phyloP scores from a whole-genome alignment of 2,797 vertebrate genomes.

The Gastrophryne carolinensis region DNA sequence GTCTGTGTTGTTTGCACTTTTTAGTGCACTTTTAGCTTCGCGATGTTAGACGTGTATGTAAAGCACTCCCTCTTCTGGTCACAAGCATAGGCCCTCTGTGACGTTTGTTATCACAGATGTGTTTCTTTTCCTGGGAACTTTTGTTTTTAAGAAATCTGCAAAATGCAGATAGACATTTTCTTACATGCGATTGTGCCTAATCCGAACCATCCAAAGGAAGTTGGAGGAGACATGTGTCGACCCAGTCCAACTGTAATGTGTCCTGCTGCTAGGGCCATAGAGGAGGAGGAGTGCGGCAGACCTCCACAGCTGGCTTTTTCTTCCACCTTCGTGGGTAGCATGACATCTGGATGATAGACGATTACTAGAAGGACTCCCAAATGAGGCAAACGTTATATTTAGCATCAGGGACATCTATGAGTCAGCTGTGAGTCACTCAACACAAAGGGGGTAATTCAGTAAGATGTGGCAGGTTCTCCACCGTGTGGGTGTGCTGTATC shows the following conservation, averaged over 20 bases:
- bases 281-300: background rate
- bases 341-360: conserved; percentile 55
- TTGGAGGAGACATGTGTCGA: background rate
- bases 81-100: background rate
- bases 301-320: conserved; percentile 35
- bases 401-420: conserved; percentile 29
- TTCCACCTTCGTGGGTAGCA: conserved; percentile 36
- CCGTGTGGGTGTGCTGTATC: too few relatives aligned
- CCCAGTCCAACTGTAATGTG: background rate
- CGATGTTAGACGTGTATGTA: too few relatives aligned
- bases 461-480: too few relatives aligned
- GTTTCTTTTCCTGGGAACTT: background rate
- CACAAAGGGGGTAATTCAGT: background rate
- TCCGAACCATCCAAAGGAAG: background rate
- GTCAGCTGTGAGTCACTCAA: conserved; percentile 13
- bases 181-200: background rate
- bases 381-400: conserved; percentile 41
- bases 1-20: too few relatives aligned
- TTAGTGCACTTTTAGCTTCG: too few relatives aligned
- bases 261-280: conserved; percentile 22
- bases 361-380: conserved; percentile 32
- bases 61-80: background rate
- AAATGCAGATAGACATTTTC: background rate
- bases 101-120: background rate
- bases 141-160: background rate